Evolutionary conservation across 2,888 invertebrate species (phyloP), one percentile per base, ranked within the genome.

Genomic region (Idaea straminata): DNA sequence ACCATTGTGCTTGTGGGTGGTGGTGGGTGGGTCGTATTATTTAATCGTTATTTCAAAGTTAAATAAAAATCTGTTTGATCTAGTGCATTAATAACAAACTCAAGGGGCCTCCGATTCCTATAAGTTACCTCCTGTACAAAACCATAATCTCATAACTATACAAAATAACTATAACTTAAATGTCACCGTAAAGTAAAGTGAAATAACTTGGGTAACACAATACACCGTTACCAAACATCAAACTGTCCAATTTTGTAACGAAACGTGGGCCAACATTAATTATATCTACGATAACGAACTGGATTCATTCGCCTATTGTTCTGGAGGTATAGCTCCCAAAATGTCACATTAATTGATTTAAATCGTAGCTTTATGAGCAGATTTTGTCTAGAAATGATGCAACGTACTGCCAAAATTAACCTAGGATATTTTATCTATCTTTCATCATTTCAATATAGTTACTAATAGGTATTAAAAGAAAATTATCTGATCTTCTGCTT

Each of bases 301-400:
- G 74, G 77, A 77, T 73, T 77, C 72, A 71, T 77, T 73, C 73
- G 77, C 74, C 77, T 69, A 82, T 81, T 82, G 82, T 83, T 82
- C 76, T 64, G 67, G 72, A 71, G 69, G 7, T 5, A 13, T 13
- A 67, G 76, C 74, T 78, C 71, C 76, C 75, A 74, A 76, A 81
- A 76, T 77, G 83, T 80, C 79, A 75, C 70, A 73, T 75, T 79
- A 82, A 79, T 80, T 80, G 79, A 82, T 82, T 78, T 79, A 78
- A 75, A 66, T 72, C 66, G 62, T 64, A 47, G 47, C 47, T 47
- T 47, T 47, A 47, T 13, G 5, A 47, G 7, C 10, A 13, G 13
- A 47, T 13, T 47, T 47, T 13, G 47, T 47, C 10, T 47, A 47
- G 5, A 13, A 47, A 47, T 47, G 47, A 47, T 6, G 47, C 47